Conservation (phyloP, 2,113 vertebrate genomes). For the Noturus placidus region DNA sequence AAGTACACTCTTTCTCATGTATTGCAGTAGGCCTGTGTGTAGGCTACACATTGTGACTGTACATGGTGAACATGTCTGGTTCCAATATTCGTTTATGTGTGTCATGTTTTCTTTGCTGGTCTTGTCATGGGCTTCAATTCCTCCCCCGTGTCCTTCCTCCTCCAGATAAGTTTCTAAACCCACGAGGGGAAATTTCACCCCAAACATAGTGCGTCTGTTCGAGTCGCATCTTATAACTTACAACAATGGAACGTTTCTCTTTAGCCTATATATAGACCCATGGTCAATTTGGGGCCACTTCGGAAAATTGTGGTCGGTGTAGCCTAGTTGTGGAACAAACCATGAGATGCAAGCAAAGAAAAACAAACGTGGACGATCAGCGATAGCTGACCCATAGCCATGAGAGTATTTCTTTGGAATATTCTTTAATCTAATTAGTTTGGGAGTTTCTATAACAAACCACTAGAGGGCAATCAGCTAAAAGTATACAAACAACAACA, state of each 20-base stretch:
- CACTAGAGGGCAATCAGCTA: slow-evolving; percentile 63
- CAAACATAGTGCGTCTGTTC: slow-evolving; percentile 42
- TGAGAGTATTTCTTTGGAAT: neutral
- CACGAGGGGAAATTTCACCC: slow-evolving; percentile 73
- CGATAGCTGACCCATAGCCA: neutral
- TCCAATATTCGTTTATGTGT: slow-evolving; percentile 42
- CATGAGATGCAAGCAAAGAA: neutral
- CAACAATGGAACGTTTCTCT: slow-evolving; percentile 52
- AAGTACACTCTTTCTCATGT: neutral
- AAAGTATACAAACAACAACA: neutral
- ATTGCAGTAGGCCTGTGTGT: neutral
- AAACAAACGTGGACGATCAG: neutral
- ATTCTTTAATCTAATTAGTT: neutral
- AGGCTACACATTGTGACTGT: neutral
- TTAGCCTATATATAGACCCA: slow-evolving; percentile 50
- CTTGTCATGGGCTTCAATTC: slow-evolving; percentile 64
- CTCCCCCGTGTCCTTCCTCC: slow-evolving; percentile 56
- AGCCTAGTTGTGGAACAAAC: slow-evolving; percentile 33
- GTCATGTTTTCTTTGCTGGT: slow-evolving; percentile 43
- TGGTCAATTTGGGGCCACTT: slow-evolving; percentile 38
- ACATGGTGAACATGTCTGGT: neutral
- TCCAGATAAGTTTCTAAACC: slow-evolving; percentile 66
- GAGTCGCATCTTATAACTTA: slow-evolving; percentile 49
- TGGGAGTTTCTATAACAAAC: slow-evolving; percentile 45
- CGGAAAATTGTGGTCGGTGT: slow-evolving; percentile 34